Percentiles rank a stretch among this genome's conserved stretches.
Conservation (phyloP, 2,797 vertebrate genomes). For the Neoniphon sammara region DNA sequence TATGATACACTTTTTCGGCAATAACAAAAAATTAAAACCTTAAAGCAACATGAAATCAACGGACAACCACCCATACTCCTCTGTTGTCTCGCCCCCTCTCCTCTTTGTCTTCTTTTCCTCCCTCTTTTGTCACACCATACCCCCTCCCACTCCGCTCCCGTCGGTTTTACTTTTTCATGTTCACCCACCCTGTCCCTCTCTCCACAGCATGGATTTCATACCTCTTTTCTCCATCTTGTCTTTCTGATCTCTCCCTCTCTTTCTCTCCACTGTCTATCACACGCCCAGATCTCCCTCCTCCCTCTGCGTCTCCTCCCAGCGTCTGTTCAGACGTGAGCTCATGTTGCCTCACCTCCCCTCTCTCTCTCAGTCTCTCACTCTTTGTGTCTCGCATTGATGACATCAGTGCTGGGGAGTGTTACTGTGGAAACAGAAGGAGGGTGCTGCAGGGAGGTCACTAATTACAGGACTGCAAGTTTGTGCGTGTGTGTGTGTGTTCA, state of each 20-base stretch:
- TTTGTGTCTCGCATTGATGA: slow-evolving; percentile 75
- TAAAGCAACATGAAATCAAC: no score
- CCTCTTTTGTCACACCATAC: slow-evolving; percentile 14
- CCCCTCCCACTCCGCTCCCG: slow-evolving; percentile 9
- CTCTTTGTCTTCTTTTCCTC: slow-evolving; percentile 27
- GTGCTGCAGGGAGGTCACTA: slow-evolving; percentile 63
- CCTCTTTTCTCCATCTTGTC: neutral
- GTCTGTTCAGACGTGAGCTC: slow-evolving; percentile 73
- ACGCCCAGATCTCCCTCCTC: slow-evolving; percentile 31
- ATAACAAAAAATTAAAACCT: no score
- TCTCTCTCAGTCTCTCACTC: slow-evolving; percentile 40
- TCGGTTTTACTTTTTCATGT: no score
- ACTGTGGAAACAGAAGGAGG: slow-evolving; percentile 71
- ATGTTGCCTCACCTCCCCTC: slow-evolving; percentile 55
- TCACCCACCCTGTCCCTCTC: no score
- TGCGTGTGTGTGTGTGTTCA: slow-evolving; percentile 35
- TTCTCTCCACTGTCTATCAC: slow-evolving; percentile 11
- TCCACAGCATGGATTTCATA: slow-evolving; percentile 20
- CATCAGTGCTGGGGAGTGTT: slow-evolving; percentile 71
- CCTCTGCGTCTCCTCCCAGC: slow-evolving; percentile 13
- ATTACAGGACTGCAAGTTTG: slow-evolving; percentile 57
- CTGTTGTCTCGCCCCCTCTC: neutral
- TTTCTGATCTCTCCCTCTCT: slow-evolving; percentile 5
- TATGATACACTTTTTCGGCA: no score
- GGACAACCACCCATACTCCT: no score